Conservation (phyloP, 2,113 vertebrate genomes). For the Paraplagusia blochii region DNA sequence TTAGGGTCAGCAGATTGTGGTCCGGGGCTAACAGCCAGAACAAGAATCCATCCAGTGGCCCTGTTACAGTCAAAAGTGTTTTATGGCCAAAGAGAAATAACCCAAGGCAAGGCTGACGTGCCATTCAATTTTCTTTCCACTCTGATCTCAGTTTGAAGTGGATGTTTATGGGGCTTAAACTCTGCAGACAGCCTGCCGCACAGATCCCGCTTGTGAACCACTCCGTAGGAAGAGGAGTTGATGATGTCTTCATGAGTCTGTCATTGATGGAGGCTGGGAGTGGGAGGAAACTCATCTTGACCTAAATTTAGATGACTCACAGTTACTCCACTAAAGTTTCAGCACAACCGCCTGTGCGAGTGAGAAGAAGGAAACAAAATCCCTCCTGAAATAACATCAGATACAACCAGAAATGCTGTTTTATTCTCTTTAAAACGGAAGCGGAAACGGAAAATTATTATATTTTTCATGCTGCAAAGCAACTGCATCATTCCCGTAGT, state of each 20-base stretch:
- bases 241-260: constrained; percentile 30
- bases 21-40: constrained; percentile 25
- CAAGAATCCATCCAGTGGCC: constrained; percentile 31
- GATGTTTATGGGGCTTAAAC: constrained; percentile 20
- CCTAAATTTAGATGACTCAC: constrained; percentile 45
- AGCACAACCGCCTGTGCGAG: constrained; percentile 23
- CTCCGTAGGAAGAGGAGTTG: constrained; percentile 19
- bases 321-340: constrained; percentile 33
- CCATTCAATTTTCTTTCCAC: constrained; percentile 30
- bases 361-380: constrained; percentile 2
- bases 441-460: too few relatives aligned
- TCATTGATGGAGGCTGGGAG: constrained; percentile 17
- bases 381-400: too few relatives aligned
- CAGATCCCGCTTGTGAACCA: constrained; percentile 1
- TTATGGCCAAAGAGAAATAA: constrained; percentile 32
- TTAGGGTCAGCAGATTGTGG: constrained; percentile 40
- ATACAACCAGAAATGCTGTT: too few relatives aligned
- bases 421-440: too few relatives aligned
- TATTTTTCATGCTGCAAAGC: too few relatives aligned
- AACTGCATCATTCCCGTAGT: too few relatives aligned
- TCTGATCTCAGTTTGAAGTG: constrained; percentile 35
- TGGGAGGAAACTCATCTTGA: constrained; percentile 40
- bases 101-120: constrained; percentile 34
- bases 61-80: constrained; percentile 23
- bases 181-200: constrained; percentile 20